Evolutionary conservation across 1,140 invertebrate species (phyloP), one percentile per base, ranked within the genome.

Genomic region (Diabrotica undecimpunctata): DNA sequence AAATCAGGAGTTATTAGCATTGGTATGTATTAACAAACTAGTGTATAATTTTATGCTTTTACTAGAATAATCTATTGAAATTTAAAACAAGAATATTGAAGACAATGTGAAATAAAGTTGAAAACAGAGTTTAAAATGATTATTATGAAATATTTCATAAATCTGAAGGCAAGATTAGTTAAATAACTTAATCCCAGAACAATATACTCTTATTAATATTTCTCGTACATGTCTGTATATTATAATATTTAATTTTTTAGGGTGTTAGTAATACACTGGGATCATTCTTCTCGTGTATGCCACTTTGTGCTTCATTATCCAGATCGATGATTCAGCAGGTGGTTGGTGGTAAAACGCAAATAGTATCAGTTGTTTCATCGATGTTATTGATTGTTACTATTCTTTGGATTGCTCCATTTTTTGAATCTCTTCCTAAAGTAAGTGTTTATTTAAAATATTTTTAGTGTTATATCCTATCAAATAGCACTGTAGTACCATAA

Each of bases 1-100:
- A 0, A 93, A 92, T 78, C 92, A 94, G 80, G 92, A 91, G 74
- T 75, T 90, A 7, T 79, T 88, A 68, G 86, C 87, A 25, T 78
- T 83, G 74, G 80, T 81, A 78, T 75, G 63, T 46, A 25, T 25
- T 25, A 25, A 25, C n/a, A 25, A 25, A 25, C 25, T 2, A 4
- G 25, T 25, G 25, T 25, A 25, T 25, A 1, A 25, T 25, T 25
- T 1, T 25, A 25, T 25, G 25, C 4, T 25, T 4, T n/a, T n/a
- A n/a, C n/a, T n/a, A n/a, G n/a, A n/a, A n/a, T n/a, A n/a, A n/a
- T n/a, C n/a, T n/a, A n/a, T n/a, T n/a, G n/a, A n/a, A n/a, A n/a
- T n/a, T n/a, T n/a, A n/a, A n/a, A n/a, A n/a, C n/a, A n/a, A n/a
- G n/a, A n/a, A n/a, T n/a, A n/a, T n/a, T n/a, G n/a, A n/a, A n/a